Percentiles rank a stretch among this genome's conserved stretches.
These are phyloP conservation scores for Drosophila athabasca DNA, from an alignment of 1,140 invertebrate species.

Conservation along the genomic window DNA sequence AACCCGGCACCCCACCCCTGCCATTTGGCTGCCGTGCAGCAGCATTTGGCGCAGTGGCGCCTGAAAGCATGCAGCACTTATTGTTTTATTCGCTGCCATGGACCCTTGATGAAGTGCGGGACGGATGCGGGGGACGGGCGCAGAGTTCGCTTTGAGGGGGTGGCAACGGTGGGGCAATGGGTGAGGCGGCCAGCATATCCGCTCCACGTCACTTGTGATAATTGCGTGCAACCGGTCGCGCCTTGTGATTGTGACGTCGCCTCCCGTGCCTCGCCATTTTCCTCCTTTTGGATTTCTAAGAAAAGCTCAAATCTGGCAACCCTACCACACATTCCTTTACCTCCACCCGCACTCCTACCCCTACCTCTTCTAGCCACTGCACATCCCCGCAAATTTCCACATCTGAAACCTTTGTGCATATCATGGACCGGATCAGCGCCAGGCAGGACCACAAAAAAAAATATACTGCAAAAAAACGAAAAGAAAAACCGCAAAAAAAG, in stretches of 20 bases:
- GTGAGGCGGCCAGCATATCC: conserved; percentile 66
- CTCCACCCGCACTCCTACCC: background rate
- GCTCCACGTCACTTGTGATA: conserved; percentile 81
- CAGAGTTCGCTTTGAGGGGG: background rate
- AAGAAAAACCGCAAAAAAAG: conserved; percentile 14
- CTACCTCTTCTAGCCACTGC: background rate
- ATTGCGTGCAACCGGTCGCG: conserved; percentile 76
- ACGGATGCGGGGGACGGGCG: background rate
- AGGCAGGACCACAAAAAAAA: conserved; percentile 59
- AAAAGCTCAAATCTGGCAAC: conserved; percentile 69
- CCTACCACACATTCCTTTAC: conserved; percentile 9
- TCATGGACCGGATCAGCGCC: conserved; percentile 74
- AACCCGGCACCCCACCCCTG: conserved; percentile 7
- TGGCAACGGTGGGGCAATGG: background rate
- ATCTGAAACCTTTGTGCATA: conserved; percentile 78
- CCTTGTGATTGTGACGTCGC: conserved; percentile 59
- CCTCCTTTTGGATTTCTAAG: conserved; percentile 49
- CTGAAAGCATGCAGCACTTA: conserved; percentile 79
- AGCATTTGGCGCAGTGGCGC: conserved; percentile 75
- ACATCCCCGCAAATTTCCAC: conserved; percentile 25
- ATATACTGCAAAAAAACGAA: conserved; percentile 14
- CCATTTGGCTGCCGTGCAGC: conserved; percentile 67
- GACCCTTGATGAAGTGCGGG: conserved; percentile 26
- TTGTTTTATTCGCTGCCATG: conserved; percentile 72
- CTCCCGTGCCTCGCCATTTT: background rate